Conservation (phyloP, 2,113 vertebrate genomes). For the Colistium nudipinnis region DNA sequence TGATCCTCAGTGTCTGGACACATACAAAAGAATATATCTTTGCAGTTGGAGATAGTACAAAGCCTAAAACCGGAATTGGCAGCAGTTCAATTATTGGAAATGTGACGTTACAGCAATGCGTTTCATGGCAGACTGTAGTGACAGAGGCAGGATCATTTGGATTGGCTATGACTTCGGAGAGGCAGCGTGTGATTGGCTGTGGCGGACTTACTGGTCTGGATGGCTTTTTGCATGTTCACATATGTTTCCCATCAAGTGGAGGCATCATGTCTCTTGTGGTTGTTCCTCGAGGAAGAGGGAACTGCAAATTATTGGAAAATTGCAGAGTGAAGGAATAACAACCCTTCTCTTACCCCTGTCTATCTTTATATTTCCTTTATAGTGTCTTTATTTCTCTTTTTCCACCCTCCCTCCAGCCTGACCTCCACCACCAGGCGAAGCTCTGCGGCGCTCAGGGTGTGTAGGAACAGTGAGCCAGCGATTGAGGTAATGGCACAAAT, state of each 20-base stretch:
- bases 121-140: constrained; percentile 18
- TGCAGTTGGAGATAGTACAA: neutral
- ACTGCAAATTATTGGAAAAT: constrained; percentile 47
- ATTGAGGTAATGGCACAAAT: constrained; percentile 83
- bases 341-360: constrained; percentile 23
- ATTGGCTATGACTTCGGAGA: constrained; percentile 55
- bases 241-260: constrained; percentile 73
- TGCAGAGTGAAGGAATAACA: constrained; percentile 30
- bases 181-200: constrained; percentile 42
- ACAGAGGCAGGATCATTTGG: constrained; percentile 35
- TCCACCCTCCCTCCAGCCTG: constrained; percentile 79
- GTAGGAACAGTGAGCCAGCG: constrained; percentile 85
- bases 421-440: constrained; percentile 94
- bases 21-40: neutral
- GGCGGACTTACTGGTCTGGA: constrained; percentile 18
- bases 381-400: constrained; percentile 11
- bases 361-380: constrained; percentile 20
- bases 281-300: constrained; percentile 34
- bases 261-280: constrained; percentile 65
- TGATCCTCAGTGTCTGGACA: neutral
- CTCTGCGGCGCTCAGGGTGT: constrained; percentile 89
- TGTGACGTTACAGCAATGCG: neutral
- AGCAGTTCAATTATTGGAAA: neutral
- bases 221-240: constrained; percentile 55
- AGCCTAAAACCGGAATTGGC: neutral